Evolutionary conservation across 1,140 invertebrate genomes (phyloP), one percentile per base, ranked within the genome.

Genomic region (Drosophila tsacasi): DNA sequence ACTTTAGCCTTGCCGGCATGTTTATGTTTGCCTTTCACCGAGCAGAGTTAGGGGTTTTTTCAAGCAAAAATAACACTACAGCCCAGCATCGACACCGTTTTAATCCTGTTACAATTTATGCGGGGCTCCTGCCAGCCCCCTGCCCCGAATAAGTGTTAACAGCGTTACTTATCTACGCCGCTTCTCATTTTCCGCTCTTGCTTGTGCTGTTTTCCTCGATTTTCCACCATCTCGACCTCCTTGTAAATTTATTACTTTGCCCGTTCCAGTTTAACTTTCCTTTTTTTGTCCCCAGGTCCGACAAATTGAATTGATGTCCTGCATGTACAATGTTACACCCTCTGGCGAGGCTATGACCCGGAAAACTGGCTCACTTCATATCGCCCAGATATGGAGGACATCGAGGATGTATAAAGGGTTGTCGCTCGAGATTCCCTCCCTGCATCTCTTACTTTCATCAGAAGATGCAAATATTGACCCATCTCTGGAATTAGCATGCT

Each of bases 251-350:
- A 71, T 71, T 71, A 68, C 67, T 57, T 46, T 68, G 47, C 61
- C 37, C 35, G 46, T 35, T 67, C 62, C 47, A 44, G 35, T 71
- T 71, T 66, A 49, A 54, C 13, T 50, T 68, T 27, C 39, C n/a
- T 35, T 30, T 30, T 55, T 68, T 57, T 68, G 64, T 71, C 49
- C 67, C 37, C 49, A 37, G 30, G 49, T 30, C 49, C 32, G 64
- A 68, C 67, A 71, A 71, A 71, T 71, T 71, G 67, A 68, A 71
- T 71, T 68, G 67, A 71, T 71, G 67, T 68, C 67, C 67, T 68
- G 64, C 49, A 52, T 71, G 63, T 55, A 71, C 25, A 55, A 71
- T 71, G 68, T 68, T 37, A 47, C 49, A 32, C 39, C 67, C 67
- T 68, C 15, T 25, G 39, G 64, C 67, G 19, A 47, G 21, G 32